Evolutionary conservation across 2,888 invertebrate species (phyloP).

Genomic region (Adela reaumurella): DNA sequence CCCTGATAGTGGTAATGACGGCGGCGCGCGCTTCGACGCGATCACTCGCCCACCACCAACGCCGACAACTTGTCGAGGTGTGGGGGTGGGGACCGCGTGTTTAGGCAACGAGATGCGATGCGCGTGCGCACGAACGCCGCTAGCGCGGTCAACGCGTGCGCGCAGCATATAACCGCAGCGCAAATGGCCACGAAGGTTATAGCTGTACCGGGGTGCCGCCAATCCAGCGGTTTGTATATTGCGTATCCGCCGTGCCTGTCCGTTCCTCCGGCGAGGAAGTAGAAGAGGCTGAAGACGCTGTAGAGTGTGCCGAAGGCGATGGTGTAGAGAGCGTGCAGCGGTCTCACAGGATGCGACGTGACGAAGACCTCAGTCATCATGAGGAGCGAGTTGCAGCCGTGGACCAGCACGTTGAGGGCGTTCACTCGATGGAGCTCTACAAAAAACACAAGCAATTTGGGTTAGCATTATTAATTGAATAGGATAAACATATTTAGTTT

Average conservation of each 20-base stretch:
- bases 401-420: constrained; percentile 67
- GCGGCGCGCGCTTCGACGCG: not conserved
- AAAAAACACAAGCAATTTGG: no score
- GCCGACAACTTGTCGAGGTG: constrained; percentile 16
- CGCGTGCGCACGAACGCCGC: constrained; percentile 18
- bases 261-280: constrained; percentile 45
- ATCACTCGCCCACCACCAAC: not conserved
- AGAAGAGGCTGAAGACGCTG: constrained; percentile 46
- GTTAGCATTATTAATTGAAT: no score
- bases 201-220: constrained; percentile 54
- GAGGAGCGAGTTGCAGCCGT: constrained; percentile 70
- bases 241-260: constrained; percentile 54
- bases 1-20: no score
- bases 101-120: constrained; percentile 11
- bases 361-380: constrained; percentile 71
- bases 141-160: constrained; percentile 33
- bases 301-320: constrained; percentile 56
- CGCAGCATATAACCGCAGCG: constrained; percentile 35
- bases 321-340: constrained; percentile 62
- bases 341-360: constrained; percentile 67
- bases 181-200: constrained; percentile 43
- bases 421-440: constrained; percentile 60
- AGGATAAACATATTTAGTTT: no score
- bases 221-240: constrained; percentile 74
- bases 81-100: constrained; percentile 19